Evolutionary conservation across 2,113 vertebrate genomes (phyloP).

Genomic region (Menidia beryllina): DNA sequence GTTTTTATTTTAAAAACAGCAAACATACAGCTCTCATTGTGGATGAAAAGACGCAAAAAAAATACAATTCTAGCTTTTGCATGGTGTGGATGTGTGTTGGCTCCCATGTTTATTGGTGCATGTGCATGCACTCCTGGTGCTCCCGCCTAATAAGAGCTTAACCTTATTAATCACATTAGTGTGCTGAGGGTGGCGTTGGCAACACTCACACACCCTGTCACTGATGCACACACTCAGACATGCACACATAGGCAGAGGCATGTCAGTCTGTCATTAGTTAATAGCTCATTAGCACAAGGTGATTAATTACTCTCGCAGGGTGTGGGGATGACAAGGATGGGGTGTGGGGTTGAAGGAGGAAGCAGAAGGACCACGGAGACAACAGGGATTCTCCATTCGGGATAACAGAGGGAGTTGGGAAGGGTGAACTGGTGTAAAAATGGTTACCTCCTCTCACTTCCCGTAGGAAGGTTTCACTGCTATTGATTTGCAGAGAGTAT

Average conservation of each 20-base stretch:
- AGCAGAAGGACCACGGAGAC: slow-evolving; percentile 52
- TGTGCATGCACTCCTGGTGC: slow-evolving; percentile 41
- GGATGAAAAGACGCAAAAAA: slow-evolving; percentile 10
- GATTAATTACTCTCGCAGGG: slow-evolving; percentile 83
- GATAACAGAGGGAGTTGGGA: slow-evolving; percentile 16
- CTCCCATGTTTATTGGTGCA: slow-evolving; percentile 11
- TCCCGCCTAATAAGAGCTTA: slow-evolving; percentile 75
- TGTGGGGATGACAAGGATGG: slow-evolving; percentile 66
- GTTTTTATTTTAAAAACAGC: slow-evolving; percentile 1
- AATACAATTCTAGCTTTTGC: background rate
- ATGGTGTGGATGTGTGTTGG: background rate
- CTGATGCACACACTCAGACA: slow-evolving; percentile 47
- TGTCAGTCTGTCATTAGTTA: slow-evolving; percentile 85
- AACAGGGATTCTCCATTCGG: slow-evolving; percentile 24
- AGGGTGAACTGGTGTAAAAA: slow-evolving; percentile 31
- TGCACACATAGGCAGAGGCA: slow-evolving; percentile 68
- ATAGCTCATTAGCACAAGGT: slow-evolving; percentile 86
- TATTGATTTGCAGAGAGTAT: slow-evolving; percentile 53
- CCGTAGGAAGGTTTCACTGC: slow-evolving; percentile 31
- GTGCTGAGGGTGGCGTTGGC: slow-evolving; percentile 63
- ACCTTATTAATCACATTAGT: slow-evolving; percentile 81
- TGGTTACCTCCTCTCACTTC: slow-evolving; percentile 36
- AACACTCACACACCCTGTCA: slow-evolving; percentile 56
- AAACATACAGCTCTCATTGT: background rate
- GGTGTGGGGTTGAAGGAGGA: slow-evolving; percentile 38